Percentiles rank a stretch among this genome's conserved stretches.
Evolutionary conservation across 1,140 invertebrate genomes (phyloP).

Genomic region (Neoseiulus cucumeris): DNA sequence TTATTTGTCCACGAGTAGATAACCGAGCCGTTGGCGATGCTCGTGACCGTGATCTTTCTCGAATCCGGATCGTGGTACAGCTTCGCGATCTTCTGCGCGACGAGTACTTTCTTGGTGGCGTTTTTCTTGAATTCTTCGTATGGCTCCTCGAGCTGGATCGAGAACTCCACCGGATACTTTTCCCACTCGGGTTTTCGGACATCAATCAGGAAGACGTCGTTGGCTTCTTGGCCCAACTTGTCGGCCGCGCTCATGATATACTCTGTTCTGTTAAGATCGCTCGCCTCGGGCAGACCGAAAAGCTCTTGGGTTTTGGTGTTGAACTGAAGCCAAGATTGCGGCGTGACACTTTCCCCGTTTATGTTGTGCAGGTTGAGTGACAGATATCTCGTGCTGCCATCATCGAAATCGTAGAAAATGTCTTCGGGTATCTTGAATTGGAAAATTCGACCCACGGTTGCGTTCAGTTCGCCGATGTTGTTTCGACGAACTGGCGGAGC

Average conservation of each 20-base stretch:
- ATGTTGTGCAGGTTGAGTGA: conserved; percentile 48
- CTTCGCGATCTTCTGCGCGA: conserved; percentile 51
- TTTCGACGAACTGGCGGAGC: conserved; percentile 52
- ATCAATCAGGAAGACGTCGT: conserved; percentile 54
- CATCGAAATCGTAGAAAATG: conserved; percentile 71
- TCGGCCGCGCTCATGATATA: conserved; percentile 49
- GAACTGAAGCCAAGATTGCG: conserved; percentile 69
- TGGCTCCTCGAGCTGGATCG: conserved; percentile 48
- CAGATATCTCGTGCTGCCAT: conserved; percentile 48
- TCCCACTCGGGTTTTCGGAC: conserved; percentile 35
- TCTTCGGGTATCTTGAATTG: conserved; percentile 56
- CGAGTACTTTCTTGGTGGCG: conserved; percentile 36
- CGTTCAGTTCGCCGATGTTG: conserved; percentile 59
- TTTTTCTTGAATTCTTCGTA: conserved; percentile 48
- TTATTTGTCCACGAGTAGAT: conserved; percentile 56
- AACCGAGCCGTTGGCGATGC: conserved; percentile 34
- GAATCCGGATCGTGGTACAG: conserved; percentile 53
- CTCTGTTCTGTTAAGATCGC: conserved; percentile 45
- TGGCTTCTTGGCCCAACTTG: conserved; percentile 43
- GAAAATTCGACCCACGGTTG: conserved; percentile 50
- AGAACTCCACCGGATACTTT: conserved; percentile 39
- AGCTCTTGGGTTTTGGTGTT: conserved; percentile 70
- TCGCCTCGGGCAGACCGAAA: conserved; percentile 50
- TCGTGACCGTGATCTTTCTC: conserved; percentile 42
- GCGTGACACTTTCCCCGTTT: conserved; percentile 36